Conservation (phyloP, 1,140 invertebrate genomes). For the Pseudomyrmex dendroicus region DNA sequence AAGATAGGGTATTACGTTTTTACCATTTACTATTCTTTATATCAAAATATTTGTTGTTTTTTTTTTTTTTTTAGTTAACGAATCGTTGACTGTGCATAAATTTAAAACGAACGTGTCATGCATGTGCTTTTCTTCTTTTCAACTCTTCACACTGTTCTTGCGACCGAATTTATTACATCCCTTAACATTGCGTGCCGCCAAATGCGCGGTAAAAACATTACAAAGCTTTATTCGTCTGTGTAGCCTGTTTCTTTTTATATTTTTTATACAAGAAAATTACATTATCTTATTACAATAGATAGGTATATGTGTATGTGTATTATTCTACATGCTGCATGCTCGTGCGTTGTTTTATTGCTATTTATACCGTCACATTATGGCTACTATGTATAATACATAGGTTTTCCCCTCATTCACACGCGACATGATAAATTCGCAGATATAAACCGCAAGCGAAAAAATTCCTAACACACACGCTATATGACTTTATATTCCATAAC, state of each 20-base stretch:
- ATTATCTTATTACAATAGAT: conserved; percentile 2
- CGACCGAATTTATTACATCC: conserved; percentile 17
- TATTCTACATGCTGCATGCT: not conserved
- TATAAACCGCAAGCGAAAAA: not conserved
- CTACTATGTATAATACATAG: not conserved
- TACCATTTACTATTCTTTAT: conserved; percentile 19
- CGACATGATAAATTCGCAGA: not conserved
- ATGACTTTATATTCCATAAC: conserved; percentile 20
- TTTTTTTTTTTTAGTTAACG: conserved; percentile 14
- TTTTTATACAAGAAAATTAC: not conserved
- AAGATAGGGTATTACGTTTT: not conserved
- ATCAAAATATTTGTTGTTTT: not conserved
- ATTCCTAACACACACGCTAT: not conserved
- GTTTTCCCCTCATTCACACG: conserved; percentile 4
- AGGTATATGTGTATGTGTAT: too few relatives aligned
- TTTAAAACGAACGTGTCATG: conserved; percentile 23
- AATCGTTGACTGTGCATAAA: not conserved
- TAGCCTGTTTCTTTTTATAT: conserved; percentile 12
- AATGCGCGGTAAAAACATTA: conserved; percentile 8
- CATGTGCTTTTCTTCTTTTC: not conserved
- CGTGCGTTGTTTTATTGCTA: not conserved
- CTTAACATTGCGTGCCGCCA: not conserved
- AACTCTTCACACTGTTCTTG: not conserved
- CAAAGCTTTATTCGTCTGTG: not conserved
- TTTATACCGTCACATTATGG: conserved; percentile 11